Percentiles rank a stretch among this genome's conserved stretches.
Evolutionary conservation across 2,797 vertebrate genomes (phyloP).

Genomic region (Sorex maritimensis): DNA sequence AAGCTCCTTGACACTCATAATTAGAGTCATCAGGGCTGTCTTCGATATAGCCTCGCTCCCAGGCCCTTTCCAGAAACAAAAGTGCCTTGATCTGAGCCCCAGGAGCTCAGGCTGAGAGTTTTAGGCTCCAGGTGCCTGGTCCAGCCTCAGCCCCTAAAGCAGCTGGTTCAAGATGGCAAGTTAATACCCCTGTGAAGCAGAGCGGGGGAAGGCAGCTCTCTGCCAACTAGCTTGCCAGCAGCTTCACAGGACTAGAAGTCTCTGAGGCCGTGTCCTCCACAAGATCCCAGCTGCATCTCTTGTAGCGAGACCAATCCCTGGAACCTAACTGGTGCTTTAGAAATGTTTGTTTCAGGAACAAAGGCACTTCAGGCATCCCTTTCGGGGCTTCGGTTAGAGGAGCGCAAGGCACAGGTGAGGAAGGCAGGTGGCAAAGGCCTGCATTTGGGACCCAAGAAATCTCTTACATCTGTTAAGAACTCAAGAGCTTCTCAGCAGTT

Average conservation of each 20-base stretch:
- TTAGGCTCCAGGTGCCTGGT: neutral
- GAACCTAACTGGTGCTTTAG: conserved; percentile 42
- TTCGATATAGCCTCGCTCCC: conserved; percentile 12
- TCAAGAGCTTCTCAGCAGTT: conserved; percentile 34
- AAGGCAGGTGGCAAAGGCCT: neutral
- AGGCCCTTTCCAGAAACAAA: neutral
- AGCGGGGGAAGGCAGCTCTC: neutral
- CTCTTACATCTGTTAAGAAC: conserved; percentile 49
- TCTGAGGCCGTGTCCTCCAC: neutral
- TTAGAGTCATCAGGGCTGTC: neutral
- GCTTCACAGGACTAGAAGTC: neutral
- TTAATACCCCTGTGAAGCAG: neutral
- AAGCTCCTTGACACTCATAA: neutral
- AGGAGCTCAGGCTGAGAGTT: neutral
- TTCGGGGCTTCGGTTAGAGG: conserved; percentile 5
- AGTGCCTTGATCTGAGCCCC: neutral
- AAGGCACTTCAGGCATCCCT: neutral
- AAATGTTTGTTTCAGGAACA: conserved; percentile 52
- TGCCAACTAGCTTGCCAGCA: conserved; percentile 16
- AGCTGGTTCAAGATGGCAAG: conserved; percentile 1
- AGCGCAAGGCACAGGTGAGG: conserved; percentile 42
- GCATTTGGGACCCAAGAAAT: conserved; percentile 56
- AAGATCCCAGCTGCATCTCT: conserved; percentile 27
- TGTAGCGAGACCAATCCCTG: conserved; percentile 41
- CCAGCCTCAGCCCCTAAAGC: neutral